Evolutionary conservation across 2,113 vertebrate genomes (phyloP).

Genomic region (Upupa epops): DNA sequence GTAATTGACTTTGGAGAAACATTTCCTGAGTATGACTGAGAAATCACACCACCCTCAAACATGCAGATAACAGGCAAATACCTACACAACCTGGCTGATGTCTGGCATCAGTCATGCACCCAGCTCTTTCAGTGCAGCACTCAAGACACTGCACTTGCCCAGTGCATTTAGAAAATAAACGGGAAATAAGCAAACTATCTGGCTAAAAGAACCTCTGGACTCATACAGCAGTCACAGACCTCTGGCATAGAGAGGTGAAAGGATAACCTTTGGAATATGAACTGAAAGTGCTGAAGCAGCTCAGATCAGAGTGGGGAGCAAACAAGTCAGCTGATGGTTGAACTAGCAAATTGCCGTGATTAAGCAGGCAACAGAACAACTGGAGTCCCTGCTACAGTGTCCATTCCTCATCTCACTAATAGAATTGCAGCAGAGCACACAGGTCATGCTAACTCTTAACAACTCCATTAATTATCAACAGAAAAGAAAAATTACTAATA

Average conservation of each 20-base stretch:
- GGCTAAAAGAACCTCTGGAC: background rate
- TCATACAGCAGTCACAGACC: background rate
- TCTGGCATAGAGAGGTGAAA: fast-evolving
- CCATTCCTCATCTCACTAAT: background rate
- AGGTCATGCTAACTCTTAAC: background rate
- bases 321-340: background rate
- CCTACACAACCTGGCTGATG: background rate
- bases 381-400: background rate
- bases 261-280: background rate
- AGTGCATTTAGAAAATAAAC: background rate
- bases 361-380: background rate
- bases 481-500: background rate
- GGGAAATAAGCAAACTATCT: background rate
- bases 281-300: background rate
- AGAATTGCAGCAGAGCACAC: background rate
- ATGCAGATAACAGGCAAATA: background rate
- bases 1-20: background rate
- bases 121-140: background rate
- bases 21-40: background rate
- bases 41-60: background rate
- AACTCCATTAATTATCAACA: background rate
- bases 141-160: background rate
- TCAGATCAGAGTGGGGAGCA: background rate
- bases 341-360: fast-evolving
- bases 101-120: background rate